These are phyloP conservation scores for Mechanitis mazaeus DNA, from an alignment of 2,888 invertebrate genomes.

Conservation along the genomic window DNA sequence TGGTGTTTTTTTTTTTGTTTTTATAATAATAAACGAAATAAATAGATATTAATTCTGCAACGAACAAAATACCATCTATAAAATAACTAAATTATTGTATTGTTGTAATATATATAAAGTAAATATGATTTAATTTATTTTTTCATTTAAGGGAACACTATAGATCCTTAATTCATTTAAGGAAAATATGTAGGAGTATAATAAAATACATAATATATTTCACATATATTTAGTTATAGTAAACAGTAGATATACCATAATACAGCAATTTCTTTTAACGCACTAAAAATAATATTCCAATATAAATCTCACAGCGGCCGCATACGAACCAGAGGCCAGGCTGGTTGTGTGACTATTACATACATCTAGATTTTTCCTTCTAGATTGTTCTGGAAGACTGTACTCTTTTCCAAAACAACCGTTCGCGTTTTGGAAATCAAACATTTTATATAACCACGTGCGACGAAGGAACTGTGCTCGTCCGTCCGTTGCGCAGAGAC, in stretches of 20 bases:
- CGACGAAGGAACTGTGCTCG: constrained; percentile 22
- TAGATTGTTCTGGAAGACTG: neutral
- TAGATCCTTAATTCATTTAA: no score
- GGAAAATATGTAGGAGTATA: no score
- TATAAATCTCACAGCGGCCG: constrained; percentile 28
- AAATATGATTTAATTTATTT: no score
- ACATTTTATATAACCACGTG: constrained; percentile 20
- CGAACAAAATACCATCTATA: no score
- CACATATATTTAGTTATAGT: no score
- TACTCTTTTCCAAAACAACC: constrained; percentile 17
- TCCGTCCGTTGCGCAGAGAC: constrained; percentile 21
- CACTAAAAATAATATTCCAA: constrained; percentile 24
- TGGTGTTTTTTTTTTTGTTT: neutral
- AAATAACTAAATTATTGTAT: no score
- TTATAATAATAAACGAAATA: neutral
- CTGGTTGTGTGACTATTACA: constrained; percentile 26
- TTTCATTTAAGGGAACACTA: no score
- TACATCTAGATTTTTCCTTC: neutral
- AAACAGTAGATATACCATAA: no score
- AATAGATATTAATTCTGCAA: no score
- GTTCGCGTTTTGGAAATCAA: constrained; percentile 15
- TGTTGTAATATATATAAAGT: no score
- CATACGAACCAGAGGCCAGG: constrained; percentile 21
- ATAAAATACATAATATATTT: no score
- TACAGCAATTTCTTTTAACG: no score